Percentiles rank a stretch among this genome's conserved stretches.
These are phyloP conservation scores for Acropora tenuis DNA, from an alignment of 64 coral and sea anemone genomes.

Conservation along the genomic window DNA sequence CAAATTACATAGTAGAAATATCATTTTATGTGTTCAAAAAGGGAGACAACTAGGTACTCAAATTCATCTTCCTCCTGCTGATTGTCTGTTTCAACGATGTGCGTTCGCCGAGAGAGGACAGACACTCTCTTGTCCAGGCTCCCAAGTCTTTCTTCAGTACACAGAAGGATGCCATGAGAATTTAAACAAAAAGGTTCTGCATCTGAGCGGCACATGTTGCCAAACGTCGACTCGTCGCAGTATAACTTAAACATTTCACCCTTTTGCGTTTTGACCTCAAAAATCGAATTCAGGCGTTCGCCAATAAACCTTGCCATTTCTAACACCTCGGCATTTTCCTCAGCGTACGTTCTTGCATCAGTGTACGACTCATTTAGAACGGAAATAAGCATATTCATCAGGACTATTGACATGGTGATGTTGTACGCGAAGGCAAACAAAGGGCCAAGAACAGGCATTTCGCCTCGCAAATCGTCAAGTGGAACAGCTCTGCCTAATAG, in stretches of 20 bases:
- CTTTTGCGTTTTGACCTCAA: neutral
- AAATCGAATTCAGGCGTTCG: neutral
- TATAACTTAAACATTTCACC: neutral
- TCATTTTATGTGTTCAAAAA: too few species aligned
- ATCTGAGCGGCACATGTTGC: conserved; percentile 24
- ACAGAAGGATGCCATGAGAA: conserved; percentile 5
- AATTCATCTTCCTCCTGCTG: conserved; percentile 1
- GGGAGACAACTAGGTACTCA: neutral
- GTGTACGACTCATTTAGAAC: conserved; percentile 22
- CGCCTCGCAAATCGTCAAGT: neutral
- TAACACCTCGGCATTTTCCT: conserved; percentile 12
- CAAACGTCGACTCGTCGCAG: conserved; percentile 1
- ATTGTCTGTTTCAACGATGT: neutral
- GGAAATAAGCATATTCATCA: conserved; percentile 22
- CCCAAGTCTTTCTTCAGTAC: conserved; percentile 7
- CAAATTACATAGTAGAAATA: too few species aligned
- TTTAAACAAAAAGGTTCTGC: conserved; percentile 33
- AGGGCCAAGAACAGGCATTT: neutral
- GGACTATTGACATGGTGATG: neutral
- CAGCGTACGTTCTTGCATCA: neutral
- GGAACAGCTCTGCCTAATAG: conserved; percentile 25
- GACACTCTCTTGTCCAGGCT: neutral
- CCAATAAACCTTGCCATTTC: conserved; percentile 34
- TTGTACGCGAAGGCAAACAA: neutral
- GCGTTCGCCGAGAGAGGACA: neutral